Conservation (phyloP, 2,888 invertebrate genomes). For the Erebia epiphron region DNA sequence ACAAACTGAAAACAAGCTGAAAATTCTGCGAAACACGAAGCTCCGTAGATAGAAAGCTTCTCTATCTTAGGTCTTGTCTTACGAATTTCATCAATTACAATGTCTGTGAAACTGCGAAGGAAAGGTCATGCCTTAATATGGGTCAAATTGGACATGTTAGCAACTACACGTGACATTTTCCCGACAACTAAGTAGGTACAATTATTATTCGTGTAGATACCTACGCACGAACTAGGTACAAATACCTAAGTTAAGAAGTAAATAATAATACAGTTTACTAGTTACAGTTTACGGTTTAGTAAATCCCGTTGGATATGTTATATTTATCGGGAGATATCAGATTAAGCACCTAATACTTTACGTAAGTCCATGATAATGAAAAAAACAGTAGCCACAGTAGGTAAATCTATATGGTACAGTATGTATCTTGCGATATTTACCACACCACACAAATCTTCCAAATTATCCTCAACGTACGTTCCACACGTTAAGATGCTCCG, state of each 20-base stretch:
- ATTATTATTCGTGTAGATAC: background rate
- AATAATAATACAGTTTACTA: background rate
- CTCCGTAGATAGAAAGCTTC: background rate
- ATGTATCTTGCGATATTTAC: no score
- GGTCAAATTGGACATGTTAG: constrained; percentile 1
- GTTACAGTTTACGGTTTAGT: no score
- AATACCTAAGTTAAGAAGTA: background rate
- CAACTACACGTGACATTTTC: constrained; percentile 11
- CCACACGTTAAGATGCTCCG: no score
- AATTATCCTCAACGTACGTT: no score
- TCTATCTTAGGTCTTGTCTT: background rate
- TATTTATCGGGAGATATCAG: no score
- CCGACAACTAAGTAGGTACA: background rate
- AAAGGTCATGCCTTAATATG: constrained; percentile 4
- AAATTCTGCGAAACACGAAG: background rate
- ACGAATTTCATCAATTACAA: background rate
- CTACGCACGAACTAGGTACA: background rate
- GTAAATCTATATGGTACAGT: no score
- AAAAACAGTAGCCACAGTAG: no score
- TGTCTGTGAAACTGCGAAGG: constrained; percentile 1
- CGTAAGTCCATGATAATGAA: no score
- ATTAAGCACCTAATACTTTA: no score
- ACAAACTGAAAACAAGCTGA: no score
- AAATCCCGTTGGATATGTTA: no score
- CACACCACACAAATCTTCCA: no score